Evolutionary conservation across 2,797 vertebrate genomes (phyloP).

Genomic region (Lacerta bilineata): DNA sequence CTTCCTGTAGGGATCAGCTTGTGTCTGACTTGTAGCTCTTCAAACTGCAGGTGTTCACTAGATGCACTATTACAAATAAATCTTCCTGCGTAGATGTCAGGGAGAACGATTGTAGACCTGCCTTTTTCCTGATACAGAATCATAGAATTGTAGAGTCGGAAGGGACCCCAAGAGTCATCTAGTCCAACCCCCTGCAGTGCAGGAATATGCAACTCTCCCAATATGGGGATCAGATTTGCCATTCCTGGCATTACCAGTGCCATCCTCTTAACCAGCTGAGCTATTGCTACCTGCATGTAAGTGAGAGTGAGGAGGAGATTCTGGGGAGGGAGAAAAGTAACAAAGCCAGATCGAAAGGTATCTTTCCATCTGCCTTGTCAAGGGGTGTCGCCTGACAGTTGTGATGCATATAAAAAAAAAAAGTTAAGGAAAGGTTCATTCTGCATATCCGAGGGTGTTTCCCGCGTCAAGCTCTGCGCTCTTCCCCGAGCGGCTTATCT

Average conservation of each 20-base stretch:
- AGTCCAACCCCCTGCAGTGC: too few species aligned
- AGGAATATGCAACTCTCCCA: too few species aligned
- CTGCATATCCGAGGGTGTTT: conserved; percentile 22
- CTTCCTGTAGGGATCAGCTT: neutral
- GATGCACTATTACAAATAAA: neutral
- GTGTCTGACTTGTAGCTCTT: neutral
- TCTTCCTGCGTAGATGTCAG: too few species aligned
- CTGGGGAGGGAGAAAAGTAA: neutral
- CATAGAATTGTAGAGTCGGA: too few species aligned
- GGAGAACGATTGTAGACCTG: too few species aligned
- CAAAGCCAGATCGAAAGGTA: neutral
- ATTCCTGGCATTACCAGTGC: too few species aligned
- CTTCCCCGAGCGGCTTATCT: conserved; percentile 40
- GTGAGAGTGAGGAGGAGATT: neutral
- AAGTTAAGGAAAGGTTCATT: conserved; percentile 33
- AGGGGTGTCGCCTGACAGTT: neutral
- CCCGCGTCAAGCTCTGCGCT: conserved; percentile 12
- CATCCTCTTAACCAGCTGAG: too few species aligned
- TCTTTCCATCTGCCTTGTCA: conserved; percentile 18
- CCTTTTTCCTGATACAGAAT: too few species aligned
- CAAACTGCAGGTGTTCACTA: neutral
- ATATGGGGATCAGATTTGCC: too few species aligned
- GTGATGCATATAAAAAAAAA: neutral
- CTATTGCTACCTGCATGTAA: too few species aligned
- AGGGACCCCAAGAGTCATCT: too few species aligned